A percentile compares a stretch with the other conserved stretches of the same genome.
phyloP scores from a whole-genome alignment of 1,140 invertebrate species.

The Drosophila ananassae region DNA sequence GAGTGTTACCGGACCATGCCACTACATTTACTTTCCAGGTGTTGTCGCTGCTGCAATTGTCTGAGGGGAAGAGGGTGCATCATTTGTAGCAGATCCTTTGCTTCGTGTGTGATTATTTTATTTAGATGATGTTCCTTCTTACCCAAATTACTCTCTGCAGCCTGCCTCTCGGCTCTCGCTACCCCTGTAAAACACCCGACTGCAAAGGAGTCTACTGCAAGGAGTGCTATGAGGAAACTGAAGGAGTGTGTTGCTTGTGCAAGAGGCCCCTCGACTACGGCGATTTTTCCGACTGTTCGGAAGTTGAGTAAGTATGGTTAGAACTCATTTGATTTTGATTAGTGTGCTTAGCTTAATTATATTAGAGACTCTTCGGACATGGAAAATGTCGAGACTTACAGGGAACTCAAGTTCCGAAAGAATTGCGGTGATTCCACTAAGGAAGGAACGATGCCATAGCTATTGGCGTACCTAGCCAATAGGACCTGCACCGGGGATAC shows the following conservation, averaged over 20 bases:
- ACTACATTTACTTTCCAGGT: slow-evolving; percentile 36
- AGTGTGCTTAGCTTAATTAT: not conserved
- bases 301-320: slow-evolving; percentile 87
- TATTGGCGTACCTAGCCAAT: no score
- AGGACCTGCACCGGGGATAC: no score
- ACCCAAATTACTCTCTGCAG: slow-evolving; percentile 7
- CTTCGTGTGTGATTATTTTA: slow-evolving; percentile 41
- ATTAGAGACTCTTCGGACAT: not conserved
- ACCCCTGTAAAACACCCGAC: slow-evolving; percentile 86
- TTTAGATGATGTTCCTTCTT: not conserved
- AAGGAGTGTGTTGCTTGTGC: slow-evolving; percentile 91
- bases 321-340: not conserved
- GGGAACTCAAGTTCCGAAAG: not conserved
- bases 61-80: slow-evolving; percentile 66
- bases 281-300: slow-evolving; percentile 90
- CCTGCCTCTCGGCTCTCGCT: slow-evolving; percentile 8
- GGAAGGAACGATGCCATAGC: not conserved
- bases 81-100: slow-evolving; percentile 70
- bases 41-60: slow-evolving; percentile 63
- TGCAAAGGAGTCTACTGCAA: slow-evolving; percentile 90
- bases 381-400: not conserved
- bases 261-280: slow-evolving; percentile 90
- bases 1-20: not conserved
- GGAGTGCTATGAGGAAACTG: slow-evolving; percentile 89
- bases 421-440: not conserved